These are phyloP conservation scores for Plebejus argus DNA, from an alignment of 2,888 invertebrate species.

Conservation along the genomic window DNA sequence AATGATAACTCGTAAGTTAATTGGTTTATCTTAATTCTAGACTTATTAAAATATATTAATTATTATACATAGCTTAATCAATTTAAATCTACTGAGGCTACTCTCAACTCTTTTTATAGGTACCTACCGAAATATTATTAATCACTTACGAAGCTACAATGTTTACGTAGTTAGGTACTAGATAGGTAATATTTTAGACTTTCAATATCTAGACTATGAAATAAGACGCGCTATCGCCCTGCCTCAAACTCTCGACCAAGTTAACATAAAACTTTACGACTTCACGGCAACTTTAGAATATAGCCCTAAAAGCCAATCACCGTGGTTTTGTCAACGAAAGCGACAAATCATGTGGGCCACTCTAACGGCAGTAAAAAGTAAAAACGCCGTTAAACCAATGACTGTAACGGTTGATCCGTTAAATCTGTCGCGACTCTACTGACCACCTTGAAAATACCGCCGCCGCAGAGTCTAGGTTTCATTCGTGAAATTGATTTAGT, in stretches of 20 bases:
- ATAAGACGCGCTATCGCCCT: neutral
- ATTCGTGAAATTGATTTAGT: no score
- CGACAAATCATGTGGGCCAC: conserved; percentile 31
- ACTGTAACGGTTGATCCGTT: conserved; percentile 46
- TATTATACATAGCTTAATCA: no score
- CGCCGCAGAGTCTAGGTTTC: neutral
- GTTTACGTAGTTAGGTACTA: neutral
- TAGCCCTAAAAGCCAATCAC: conserved; percentile 24
- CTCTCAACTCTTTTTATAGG: neutral
- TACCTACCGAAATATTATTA: no score
- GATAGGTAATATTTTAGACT: neutral
- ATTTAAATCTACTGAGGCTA: no score
- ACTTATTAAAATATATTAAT: no score
- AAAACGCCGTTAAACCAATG: conserved; percentile 54
- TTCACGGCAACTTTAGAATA: neutral
- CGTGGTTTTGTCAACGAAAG: conserved; percentile 4
- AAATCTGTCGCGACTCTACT: neutral
- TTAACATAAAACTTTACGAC: conserved; percentile 9
- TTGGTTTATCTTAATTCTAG: neutral
- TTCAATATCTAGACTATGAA: neutral
- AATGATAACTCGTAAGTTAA: neutral
- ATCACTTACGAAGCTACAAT: neutral
- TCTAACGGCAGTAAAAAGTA: conserved; percentile 43
- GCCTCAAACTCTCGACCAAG: neutral
- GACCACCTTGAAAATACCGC: neutral